Base-by-base conservation (phyloP, 2,113 vertebrate species). In the Larimichthys crocea region DNA sequence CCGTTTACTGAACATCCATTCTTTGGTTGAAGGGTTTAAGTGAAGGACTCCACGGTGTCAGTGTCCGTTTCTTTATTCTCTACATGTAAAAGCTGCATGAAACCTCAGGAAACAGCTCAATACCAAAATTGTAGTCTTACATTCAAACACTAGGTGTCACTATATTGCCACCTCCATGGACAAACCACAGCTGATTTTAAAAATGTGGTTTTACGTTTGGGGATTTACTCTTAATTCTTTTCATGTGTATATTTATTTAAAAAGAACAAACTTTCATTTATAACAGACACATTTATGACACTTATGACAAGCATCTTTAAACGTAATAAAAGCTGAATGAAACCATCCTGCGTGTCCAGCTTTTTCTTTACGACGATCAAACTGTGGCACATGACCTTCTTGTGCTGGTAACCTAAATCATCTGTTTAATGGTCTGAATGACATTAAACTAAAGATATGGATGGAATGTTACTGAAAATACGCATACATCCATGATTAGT, bases 111-210 rank as follows among this genome's bases (percentile, higher is more conserved):
- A 67, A 79, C 57, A 74, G 83, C 70, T 67, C 10, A 20, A 86
- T 63, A 87, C 89, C 89, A 92, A 92, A 91, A 0, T 15, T 73
- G 22, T 64, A 74, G n/a, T 77, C 62, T 79, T 64, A 75, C 31
- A 20, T 79, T 35, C 85, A 20, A 67, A 49, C 91, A 88, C 67
- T 75, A 89, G 92, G 86, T 84, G 92, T 88, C 86, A 19, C n/a
- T 16, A 63, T 59, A 3, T 8, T 0, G 29, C 53, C 81, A 84
- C 74, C 12, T 42, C 16, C 35, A 26, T 17, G 4, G 40, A 40
- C 17, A 70, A 76, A 74, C 11, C 17, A 80, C 22, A n/a, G 8
- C 3, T 19, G 26, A 52, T 11, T 20, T 4, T 20, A 17, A 24
- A 24, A 17, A 24, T 40, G n/a, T 72, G 61, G 59, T 31, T 80